Percentiles rank a stretch among this genome's conserved stretches.
These are phyloP conservation scores for Cryptotis parvus DNA, from an alignment of 2,113 vertebrate genomes.

Conservation along the genomic window DNA sequence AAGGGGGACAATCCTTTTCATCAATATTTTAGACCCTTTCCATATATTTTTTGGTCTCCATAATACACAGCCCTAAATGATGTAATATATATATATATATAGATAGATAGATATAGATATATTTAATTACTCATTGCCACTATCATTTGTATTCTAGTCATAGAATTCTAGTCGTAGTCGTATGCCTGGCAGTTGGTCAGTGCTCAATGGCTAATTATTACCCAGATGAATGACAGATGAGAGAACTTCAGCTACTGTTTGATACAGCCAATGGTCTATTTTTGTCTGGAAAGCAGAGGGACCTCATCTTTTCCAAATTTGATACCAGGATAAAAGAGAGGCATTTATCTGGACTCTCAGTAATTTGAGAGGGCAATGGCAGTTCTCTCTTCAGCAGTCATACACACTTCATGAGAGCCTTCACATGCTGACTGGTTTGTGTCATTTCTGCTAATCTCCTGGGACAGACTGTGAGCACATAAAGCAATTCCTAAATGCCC, in stretches of 20 bases:
- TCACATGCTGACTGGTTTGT: background rate
- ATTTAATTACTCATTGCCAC: background rate
- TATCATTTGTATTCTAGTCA: background rate
- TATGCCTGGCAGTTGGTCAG: background rate
- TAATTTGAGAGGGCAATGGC: background rate
- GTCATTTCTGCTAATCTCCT: background rate
- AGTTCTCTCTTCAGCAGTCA: background rate
- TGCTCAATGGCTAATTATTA: background rate
- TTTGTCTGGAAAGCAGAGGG: conserved; percentile 5
- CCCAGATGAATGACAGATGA: background rate
- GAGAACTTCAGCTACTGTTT: background rate
- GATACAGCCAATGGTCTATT: background rate
- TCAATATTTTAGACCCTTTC: background rate
- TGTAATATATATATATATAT: background rate
- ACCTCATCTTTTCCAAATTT: background rate
- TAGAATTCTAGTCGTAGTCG: background rate
- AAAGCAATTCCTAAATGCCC: background rate
- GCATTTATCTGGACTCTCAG: background rate
- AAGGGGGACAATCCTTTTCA: background rate
- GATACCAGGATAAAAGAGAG: background rate
- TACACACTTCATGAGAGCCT: background rate
- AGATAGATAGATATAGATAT: too few relatives aligned
- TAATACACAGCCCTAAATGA: background rate
- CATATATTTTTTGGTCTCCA: background rate
- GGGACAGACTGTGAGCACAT: background rate